Evolutionary conservation across 1,140 invertebrate genomes (phyloP).

Genomic region (Rhagoletis zephyria): DNA sequence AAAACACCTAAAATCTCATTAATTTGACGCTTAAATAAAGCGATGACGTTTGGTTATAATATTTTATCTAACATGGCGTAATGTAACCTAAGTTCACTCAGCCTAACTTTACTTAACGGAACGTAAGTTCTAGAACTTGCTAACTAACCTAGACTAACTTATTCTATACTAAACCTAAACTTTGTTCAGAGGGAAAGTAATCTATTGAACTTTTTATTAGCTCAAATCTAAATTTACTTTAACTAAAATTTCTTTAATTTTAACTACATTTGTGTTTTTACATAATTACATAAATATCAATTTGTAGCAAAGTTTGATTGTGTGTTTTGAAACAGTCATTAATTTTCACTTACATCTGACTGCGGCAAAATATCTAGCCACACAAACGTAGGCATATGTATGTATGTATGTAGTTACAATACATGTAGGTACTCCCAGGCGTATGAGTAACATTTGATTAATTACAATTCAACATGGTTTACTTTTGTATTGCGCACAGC

Average conservation of each 20-base stretch:
- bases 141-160: too few relatives aligned
- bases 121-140: too few relatives aligned
- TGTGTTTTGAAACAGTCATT: constrained; percentile 11
- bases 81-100: too few relatives aligned
- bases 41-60: too few relatives aligned
- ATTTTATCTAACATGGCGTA: too few relatives aligned
- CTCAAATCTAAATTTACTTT: too few relatives aligned
- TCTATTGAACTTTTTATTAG: too few relatives aligned
- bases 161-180: too few relatives aligned
- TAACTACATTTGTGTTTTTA: background rate
- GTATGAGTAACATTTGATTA: constrained; percentile 47
- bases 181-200: too few relatives aligned
- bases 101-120: too few relatives aligned
- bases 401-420: background rate
- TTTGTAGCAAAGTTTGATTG: background rate
- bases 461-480: constrained; percentile 31
- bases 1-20: too few relatives aligned
- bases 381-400: background rate
- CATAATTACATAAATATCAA: background rate
- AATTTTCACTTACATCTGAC: constrained; percentile 27
- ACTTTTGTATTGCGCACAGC: background rate
- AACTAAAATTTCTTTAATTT: background rate
- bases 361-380: background rate
- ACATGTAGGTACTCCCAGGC: background rate
- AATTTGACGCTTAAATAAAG: too few relatives aligned